Percentiles rank a stretch among this genome's conserved stretches.
phyloP scores from a whole-genome alignment of 1,140 invertebrate species.

The Rhopalosiphum padi region DNA sequence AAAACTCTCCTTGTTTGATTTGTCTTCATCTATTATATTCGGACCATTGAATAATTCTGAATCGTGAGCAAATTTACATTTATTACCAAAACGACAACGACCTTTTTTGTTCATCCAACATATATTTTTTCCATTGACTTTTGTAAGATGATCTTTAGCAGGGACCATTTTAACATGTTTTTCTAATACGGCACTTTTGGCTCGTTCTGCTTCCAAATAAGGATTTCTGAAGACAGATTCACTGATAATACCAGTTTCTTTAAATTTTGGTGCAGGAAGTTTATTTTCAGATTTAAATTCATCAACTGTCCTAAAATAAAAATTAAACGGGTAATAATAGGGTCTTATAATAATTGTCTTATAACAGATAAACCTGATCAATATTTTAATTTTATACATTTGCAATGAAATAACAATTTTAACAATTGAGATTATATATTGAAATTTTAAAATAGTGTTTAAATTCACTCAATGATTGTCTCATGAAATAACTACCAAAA shows the following conservation, averaged over 20 bases:
- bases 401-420: background rate
- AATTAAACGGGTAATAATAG: background rate
- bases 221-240: constrained; percentile 88
- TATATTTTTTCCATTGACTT: constrained; percentile 87
- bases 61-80: constrained; percentile 92
- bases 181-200: constrained; percentile 85
- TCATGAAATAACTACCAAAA: background rate
- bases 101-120: constrained; percentile 95
- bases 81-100: constrained; percentile 87
- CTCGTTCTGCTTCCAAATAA: constrained; percentile 86
- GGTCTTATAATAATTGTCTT: too few relatives aligned
- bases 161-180: constrained; percentile 93
- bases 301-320: background rate
- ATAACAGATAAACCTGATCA: background rate
- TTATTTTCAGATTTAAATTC: constrained; percentile 18
- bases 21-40: constrained; percentile 7
- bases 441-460: background rate
- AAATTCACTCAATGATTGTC: background rate
- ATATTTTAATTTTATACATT: background rate
- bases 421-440: background rate
- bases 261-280: constrained; percentile 58
- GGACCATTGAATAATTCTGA: constrained; percentile 65
- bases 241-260: constrained; percentile 60
- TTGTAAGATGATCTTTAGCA: constrained; percentile 73
- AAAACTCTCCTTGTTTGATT: background rate